phyloP scores from a whole-genome alignment of 2,888 invertebrate genomes.

The Muscina levida region DNA sequence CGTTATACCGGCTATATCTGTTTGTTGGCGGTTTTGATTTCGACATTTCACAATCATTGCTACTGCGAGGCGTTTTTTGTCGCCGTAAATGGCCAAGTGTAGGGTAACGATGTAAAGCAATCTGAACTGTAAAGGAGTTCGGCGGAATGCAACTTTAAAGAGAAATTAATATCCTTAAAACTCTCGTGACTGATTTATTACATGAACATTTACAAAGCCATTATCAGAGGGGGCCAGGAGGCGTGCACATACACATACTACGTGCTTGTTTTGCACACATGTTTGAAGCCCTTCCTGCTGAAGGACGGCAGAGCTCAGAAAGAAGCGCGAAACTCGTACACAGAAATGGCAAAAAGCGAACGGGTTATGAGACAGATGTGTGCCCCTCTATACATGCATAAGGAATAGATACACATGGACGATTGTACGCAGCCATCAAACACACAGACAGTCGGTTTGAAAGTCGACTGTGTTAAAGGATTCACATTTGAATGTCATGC shows the following conservation, averaged over 20 bases:
- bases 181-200: constrained; percentile 75
- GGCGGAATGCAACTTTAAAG: constrained; percentile 72
- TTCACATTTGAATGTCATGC: constrained; percentile 55
- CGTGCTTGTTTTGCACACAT: too few species aligned
- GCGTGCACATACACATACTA: constrained; percentile 28
- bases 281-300: constrained; percentile 46
- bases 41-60: too few species aligned
- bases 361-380: constrained; percentile 57
- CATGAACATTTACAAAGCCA: constrained; percentile 74
- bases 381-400: constrained; percentile 26
- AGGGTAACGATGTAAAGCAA: neutral
- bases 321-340: constrained; percentile 36
- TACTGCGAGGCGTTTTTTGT: too few species aligned
- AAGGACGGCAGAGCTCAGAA: constrained; percentile 49
- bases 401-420: neutral
- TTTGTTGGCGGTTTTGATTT: too few species aligned
- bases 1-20: too few species aligned
- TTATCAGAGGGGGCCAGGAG: constrained; percentile 66
- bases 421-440: neutral
- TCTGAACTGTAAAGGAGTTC: constrained; percentile 62
- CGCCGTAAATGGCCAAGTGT: neutral
- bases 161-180: constrained; percentile 75
- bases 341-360: constrained; percentile 39
- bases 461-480: constrained; percentile 50
- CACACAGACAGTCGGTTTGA: constrained; percentile 9